phyloP scores from a whole-genome alignment of 2,888 invertebrate species.

The Cartodere bifasciata region DNA sequence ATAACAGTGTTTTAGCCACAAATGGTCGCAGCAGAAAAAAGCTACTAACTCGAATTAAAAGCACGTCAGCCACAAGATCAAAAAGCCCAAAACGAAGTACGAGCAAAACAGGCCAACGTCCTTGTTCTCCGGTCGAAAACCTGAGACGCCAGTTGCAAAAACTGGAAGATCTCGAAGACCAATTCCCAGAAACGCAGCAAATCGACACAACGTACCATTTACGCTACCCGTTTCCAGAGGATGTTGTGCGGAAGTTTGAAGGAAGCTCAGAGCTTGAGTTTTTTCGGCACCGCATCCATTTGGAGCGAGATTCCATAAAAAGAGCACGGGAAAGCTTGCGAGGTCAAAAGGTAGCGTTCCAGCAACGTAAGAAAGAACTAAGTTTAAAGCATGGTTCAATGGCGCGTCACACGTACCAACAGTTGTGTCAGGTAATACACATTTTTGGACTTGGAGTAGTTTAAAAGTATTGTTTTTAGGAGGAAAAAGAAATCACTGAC shows the following conservation, averaged over 20 bases:
- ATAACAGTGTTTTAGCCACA: conserved; percentile 33
- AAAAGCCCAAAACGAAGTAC: conserved; percentile 46
- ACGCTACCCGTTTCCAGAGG: conserved; percentile 68
- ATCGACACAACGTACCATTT: conserved; percentile 68
- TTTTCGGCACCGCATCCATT: conserved; percentile 67
- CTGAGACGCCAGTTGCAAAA: conserved; percentile 69
- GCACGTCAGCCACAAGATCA: conserved; percentile 54
- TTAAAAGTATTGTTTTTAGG: too few species aligned
- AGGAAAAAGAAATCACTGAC: conserved; percentile 71
- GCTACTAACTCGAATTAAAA: conserved; percentile 56
- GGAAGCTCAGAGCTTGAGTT: conserved; percentile 64
- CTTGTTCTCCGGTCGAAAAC: conserved; percentile 65
- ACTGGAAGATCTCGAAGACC: conserved; percentile 70
- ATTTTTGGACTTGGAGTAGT: too few species aligned
- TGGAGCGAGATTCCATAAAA: conserved; percentile 72
- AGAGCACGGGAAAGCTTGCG: conserved; percentile 65
- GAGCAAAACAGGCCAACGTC: conserved; percentile 38
- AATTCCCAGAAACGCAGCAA: conserved; percentile 52
- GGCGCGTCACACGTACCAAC: conserved; percentile 40
- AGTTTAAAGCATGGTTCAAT: conserved; percentile 36
- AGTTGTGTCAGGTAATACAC: conserved; percentile 38
- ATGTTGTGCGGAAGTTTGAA: conserved; percentile 32
- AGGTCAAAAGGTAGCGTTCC: conserved; percentile 53
- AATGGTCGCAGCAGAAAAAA: conserved; percentile 49
- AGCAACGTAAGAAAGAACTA: conserved; percentile 47